These are phyloP conservation scores for Zoanthus solanderi DNA, from an alignment of 92 coral and sea anemone genomes.

Conservation along the genomic window DNA sequence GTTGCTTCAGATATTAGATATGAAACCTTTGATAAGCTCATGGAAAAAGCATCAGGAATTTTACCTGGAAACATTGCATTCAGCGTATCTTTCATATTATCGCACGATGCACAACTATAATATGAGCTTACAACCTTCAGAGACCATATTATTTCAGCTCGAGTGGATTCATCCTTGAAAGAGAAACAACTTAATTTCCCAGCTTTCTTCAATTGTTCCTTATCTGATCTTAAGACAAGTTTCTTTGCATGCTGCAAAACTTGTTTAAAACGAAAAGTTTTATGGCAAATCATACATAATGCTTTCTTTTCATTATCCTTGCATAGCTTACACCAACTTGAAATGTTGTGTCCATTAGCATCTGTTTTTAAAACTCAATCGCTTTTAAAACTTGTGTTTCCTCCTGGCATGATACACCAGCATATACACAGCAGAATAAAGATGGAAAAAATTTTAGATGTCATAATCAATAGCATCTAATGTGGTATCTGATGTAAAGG, in stretches of 20 bases:
- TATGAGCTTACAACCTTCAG: slow-evolving; percentile 57
- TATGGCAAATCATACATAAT: neutral
- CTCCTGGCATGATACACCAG: slow-evolving; percentile 47
- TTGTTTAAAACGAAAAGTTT: slow-evolving; percentile 9
- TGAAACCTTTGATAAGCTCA: slow-evolving; percentile 71
- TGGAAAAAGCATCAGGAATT: slow-evolving; percentile 58
- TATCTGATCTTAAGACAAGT: neutral
- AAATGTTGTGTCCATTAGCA: neutral
- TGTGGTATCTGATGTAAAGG: slow-evolving; percentile 30
- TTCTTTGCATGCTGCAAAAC: slow-evolving; percentile 33
- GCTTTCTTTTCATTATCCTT: neutral
- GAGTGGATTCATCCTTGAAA: slow-evolving; percentile 54
- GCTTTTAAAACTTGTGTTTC: slow-evolving; percentile 30
- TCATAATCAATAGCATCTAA: slow-evolving; percentile 25
- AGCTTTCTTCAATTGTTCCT: slow-evolving; percentile 27
- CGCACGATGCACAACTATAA: slow-evolving; percentile 59
- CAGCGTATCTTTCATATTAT: slow-evolving; percentile 39
- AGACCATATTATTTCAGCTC: slow-evolving; percentile 49
- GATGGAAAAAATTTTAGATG: slow-evolving; percentile 31
- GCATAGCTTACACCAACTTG: neutral
- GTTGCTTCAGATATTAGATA: slow-evolving; percentile 68
- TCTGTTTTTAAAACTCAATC: slow-evolving; percentile 2
- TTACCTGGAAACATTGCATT: slow-evolving; percentile 65
- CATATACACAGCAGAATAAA: slow-evolving; percentile 36
- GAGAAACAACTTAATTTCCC: slow-evolving; percentile 44